Base-by-base conservation (phyloP, 35 echinoderm and acorn worm species). In the Heliocidaris erythrogramma region DNA sequence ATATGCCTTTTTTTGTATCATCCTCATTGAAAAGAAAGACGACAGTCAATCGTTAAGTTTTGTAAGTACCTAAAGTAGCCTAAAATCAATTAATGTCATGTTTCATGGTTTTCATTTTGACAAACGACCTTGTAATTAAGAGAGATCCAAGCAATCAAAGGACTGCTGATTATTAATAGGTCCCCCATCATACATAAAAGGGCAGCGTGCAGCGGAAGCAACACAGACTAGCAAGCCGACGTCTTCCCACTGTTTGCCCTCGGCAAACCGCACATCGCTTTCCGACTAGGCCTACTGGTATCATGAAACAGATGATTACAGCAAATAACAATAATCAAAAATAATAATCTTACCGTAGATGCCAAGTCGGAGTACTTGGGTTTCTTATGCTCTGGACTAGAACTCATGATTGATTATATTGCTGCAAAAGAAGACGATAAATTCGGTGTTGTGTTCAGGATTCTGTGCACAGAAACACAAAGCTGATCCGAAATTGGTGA, bases 371-470 rank as follows among this genome's bases (percentile, higher is more conserved):
- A 32, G 3, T 31, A 48, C 87, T 35, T 89, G 24, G 24, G 9
- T 12, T 89, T 89, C 87, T 89, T 89, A 89, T 89, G 87, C 47
- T 89, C 87, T 14, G 87, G 87, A 24, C 87, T 89, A 17, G 29
- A 89, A 89, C 87, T 89, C 87, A 89, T 89, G 31, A 42, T 89
- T 78, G 65, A 27, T 78, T 78, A 78, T 78, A 1, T 78, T 78
- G 18, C 65, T 7, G 0, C 65, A 78, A 78, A 78, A 65, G 24
- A 78, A 78, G 21, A 24, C 5, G 27, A 78, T n/a, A 5, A 78
- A 78, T 27, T 78, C 18, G 27, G 65, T 8, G 65, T 78, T 78
- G 21, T 78, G 5, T 78, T n/a, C 13, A n/a, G 6, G 65, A 78
- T 78, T 8, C 0, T 42, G 65, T 56, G 9, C 1, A 78, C 21